Percentiles rank a stretch among this genome's conserved stretches.
Conservation (phyloP, 2,797 vertebrate genomes). For the Acanthurus tractus region DNA sequence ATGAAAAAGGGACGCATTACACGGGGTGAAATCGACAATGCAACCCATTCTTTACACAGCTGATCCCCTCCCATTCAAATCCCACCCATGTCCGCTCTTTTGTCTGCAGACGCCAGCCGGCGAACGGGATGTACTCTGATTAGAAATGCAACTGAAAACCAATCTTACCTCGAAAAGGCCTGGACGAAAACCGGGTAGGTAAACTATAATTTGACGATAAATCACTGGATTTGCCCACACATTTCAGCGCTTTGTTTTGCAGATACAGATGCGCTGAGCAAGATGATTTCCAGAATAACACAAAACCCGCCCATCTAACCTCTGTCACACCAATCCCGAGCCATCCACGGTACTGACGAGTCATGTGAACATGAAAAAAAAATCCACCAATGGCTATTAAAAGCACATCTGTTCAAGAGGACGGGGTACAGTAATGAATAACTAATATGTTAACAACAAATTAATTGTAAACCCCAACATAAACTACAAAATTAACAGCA, state of each 20-base stretch:
- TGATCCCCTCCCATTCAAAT: conserved; percentile 84
- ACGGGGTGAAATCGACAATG: conserved; percentile 55
- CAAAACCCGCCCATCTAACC: conserved; percentile 73
- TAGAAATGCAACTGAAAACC: neutral
- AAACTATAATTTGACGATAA: neutral
- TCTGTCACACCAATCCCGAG: conserved; percentile 31
- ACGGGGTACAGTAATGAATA: no score
- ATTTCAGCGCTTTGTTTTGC: conserved; percentile 23
- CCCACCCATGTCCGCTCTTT: conserved; percentile 83
- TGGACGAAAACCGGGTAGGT: neutral
- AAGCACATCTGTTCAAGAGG: conserved; percentile 2
- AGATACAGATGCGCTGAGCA: conserved; percentile 80
- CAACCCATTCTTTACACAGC: conserved; percentile 65
- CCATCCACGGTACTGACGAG: neutral
- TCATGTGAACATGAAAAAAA: neutral
- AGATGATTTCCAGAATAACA: conserved; percentile 69
- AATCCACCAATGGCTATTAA: neutral
- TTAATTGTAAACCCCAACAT: neutral
- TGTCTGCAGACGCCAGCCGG: conserved; percentile 70
- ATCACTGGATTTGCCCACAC: conserved; percentile 10
- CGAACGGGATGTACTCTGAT: neutral
- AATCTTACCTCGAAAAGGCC: conserved; percentile 68
- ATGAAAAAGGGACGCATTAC: neutral
- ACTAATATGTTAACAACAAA: neutral
- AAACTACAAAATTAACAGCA: neutral